Percentiles rank a stretch among this genome's conserved stretches.
These are phyloP conservation scores for Ephialtes manifestator DNA, from an alignment of 2,888 invertebrate species.

Conservation along the genomic window DNA sequence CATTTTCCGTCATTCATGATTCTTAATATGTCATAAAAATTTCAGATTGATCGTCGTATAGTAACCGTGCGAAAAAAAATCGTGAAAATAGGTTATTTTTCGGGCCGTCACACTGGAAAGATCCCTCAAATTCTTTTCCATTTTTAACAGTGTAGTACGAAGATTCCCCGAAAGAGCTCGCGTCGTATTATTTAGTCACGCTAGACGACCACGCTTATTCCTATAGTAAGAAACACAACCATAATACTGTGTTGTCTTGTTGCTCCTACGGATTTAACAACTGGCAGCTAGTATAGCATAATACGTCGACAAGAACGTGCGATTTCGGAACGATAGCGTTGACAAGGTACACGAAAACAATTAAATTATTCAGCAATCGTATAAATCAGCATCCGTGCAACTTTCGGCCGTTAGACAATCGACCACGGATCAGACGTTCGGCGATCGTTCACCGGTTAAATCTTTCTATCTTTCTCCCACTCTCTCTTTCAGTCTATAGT, in stretches of 20 bases:
- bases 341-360: constrained; percentile 64
- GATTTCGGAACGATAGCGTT: constrained; percentile 54
- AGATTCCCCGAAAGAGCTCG: neutral
- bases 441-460: constrained; percentile 54
- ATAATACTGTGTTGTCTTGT: neutral
- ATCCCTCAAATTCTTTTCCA: no score
- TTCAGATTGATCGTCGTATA: no score
- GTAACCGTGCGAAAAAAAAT: no score
- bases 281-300: neutral
- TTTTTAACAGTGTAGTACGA: no score
- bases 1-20: no score
- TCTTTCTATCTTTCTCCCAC: neutral
- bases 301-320: neutral
- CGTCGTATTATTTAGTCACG: constrained; percentile 46
- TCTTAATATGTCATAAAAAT: no score
- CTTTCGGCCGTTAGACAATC: constrained; percentile 63
- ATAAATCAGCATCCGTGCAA: constrained; percentile 63
- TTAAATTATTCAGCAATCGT: constrained; percentile 64
- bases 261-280: constrained; percentile 21
- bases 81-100: no score
- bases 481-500: constrained; percentile 14
- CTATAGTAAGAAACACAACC: neutral
- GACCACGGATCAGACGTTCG: constrained; percentile 58
- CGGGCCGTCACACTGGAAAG: no score
- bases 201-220: neutral